Percentiles rank a stretch among this genome's conserved stretches.
Evolutionary conservation across 2,113 vertebrate species (phyloP).

Genomic region (Elgaria multicarinata): DNA sequence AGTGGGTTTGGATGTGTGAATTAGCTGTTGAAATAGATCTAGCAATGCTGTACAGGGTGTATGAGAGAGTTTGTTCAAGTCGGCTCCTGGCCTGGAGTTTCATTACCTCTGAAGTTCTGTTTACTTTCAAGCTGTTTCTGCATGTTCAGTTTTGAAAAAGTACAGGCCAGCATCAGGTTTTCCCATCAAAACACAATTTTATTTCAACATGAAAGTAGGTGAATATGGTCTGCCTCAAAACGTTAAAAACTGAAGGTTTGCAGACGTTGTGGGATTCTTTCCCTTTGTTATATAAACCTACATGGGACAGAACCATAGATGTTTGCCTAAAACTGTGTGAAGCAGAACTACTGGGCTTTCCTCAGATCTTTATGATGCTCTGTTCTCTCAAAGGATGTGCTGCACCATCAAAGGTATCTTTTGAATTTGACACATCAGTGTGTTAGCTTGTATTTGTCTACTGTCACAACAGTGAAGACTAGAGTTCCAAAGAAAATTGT

Average conservation of each 20-base stretch:
- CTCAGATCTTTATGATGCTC: not conserved
- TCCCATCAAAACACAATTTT: not conserved
- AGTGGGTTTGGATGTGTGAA: not conserved
- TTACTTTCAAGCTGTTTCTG: not conserved
- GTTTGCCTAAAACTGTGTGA: not conserved
- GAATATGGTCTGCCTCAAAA: constrained; percentile 5
- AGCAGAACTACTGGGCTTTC: constrained; percentile 12
- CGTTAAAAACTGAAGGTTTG: not conserved
- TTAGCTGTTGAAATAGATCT: not conserved
- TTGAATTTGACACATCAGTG: not conserved
- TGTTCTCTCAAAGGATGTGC: not conserved
- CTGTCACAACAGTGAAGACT: not conserved
- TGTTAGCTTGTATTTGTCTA: not conserved
- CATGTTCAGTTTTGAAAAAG: not conserved
- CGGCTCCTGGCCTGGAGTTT: not conserved
- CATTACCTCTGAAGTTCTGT: not conserved
- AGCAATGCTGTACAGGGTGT: not conserved
- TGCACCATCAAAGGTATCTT: not conserved
- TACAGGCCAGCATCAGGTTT: not conserved
- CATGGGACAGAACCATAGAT: not conserved
- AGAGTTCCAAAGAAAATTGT: not conserved
- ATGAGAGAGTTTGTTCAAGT: not conserved
- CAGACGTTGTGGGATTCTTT: not conserved
- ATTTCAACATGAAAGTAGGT: not conserved
- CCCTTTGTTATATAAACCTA: not conserved